A percentile compares a stretch with the other conserved stretches of the same genome.
Conservation (phyloP, 2,113 vertebrate species). For the Loxodonta africana region DNA sequence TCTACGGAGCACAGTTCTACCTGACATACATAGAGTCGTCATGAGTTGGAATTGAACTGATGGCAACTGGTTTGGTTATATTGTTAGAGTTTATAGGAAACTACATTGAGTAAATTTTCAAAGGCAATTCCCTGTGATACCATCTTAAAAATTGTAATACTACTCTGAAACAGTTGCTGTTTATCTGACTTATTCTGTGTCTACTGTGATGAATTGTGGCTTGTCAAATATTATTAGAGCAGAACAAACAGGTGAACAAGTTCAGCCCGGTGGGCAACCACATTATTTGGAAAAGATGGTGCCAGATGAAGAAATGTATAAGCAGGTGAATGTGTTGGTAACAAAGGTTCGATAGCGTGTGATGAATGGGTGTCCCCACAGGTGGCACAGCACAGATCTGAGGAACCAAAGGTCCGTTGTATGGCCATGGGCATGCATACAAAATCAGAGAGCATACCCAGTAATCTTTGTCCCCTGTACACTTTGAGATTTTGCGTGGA, state of each 20-base stretch:
- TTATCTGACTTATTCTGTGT: background rate
- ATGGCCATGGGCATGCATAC: background rate
- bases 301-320: background rate
- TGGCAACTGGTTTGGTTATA: background rate
- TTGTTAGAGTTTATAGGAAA: background rate
- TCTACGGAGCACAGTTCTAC: background rate
- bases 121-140: background rate
- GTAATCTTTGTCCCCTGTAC: fast-evolving
- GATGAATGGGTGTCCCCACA: background rate
- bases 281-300: background rate
- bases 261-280: background rate
- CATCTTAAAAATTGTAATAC: background rate
- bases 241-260: background rate
- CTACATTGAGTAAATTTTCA: background rate
- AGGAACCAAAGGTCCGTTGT: background rate
- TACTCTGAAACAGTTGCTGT: background rate
- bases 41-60: background rate
- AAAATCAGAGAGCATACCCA: background rate
- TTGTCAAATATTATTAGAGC: background rate
- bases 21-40: background rate
- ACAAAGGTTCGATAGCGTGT: background rate
- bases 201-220: background rate
- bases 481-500: background rate
- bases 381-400: background rate
- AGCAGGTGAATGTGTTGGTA: background rate